phyloP scores from a whole-genome alignment of 1,140 invertebrate genomes.

The Delia radicum region DNA sequence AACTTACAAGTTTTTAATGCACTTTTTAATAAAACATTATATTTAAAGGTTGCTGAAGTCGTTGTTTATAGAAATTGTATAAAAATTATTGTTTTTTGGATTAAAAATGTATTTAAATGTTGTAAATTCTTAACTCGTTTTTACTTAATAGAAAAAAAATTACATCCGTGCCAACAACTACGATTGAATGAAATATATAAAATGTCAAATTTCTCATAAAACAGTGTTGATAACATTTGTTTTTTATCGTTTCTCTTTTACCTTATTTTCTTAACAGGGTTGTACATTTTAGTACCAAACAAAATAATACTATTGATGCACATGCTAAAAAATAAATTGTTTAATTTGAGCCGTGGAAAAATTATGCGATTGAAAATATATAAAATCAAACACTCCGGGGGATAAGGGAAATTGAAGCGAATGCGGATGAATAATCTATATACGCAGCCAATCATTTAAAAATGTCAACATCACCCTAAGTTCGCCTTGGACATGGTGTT shows the following conservation, averaged over 20 bases:
- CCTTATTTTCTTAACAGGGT: not conserved
- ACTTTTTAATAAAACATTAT: slow-evolving; percentile 10
- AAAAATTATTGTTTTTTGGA: not conserved
- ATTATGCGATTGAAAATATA: no score
- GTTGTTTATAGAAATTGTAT: not conserved
- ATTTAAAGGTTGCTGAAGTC: not conserved
- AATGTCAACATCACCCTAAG: no score
- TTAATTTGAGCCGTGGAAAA: no score
- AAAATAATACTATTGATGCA: no score
- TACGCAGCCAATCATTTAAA: no score
- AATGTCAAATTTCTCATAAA: not conserved
- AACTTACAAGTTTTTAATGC: slow-evolving; percentile 6
- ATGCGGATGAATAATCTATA: no score
- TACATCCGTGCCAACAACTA: slow-evolving; percentile 2
- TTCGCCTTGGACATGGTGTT: no score
- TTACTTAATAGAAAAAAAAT: slow-evolving; percentile 2
- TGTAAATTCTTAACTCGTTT: slow-evolving; percentile 1
- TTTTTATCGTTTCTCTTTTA: not conserved
- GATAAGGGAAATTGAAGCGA: no score
- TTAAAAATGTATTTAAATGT: not conserved
- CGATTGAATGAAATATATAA: slow-evolving; percentile 12
- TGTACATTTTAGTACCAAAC: no score
- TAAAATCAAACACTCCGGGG: no score
- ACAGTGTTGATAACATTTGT: not conserved
- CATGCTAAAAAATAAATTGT: no score